phyloP scores from a whole-genome alignment of 2,888 invertebrate species.

The Leptinotarsa tumamoca region DNA sequence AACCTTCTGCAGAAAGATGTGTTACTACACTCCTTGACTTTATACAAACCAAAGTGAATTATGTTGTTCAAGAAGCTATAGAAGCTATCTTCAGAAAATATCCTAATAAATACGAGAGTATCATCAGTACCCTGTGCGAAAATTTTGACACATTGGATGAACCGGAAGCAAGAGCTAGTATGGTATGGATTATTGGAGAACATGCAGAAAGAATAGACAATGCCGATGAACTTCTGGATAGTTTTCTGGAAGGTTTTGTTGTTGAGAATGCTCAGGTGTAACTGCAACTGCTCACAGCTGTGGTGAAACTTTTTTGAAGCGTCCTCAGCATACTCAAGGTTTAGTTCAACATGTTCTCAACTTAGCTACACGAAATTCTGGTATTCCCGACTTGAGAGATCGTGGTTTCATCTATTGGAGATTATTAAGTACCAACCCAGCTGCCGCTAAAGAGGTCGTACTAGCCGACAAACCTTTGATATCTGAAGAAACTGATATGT shows the following conservation, averaged over 20 bases:
- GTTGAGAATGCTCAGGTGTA: conserved; percentile 71
- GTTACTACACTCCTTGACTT: conserved; percentile 97
- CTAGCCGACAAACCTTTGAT: conserved; percentile 98
- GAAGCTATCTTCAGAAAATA: conserved; percentile 97
- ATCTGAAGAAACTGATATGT: conserved; percentile 97
- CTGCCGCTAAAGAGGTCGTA: conserved; percentile 98
- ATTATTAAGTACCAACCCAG: conserved; percentile 97
- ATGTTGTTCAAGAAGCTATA: conserved; percentile 99
- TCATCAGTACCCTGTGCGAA: conserved; percentile 98
- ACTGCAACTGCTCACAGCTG: conserved; percentile 95
- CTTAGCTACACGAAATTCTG: conserved; percentile 91
- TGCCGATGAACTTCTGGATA: conserved; percentile 97
- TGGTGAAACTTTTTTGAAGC: conserved; percentile 97
- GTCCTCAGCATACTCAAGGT: conserved; percentile 98
- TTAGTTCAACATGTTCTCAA: conserved; percentile 96
- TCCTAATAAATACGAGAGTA: conserved; percentile 91
- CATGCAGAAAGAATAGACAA: conserved; percentile 99
- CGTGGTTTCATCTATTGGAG: conserved; percentile 99
- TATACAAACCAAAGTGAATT: conserved; percentile 99
- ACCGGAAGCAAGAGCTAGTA: conserved; percentile 97
- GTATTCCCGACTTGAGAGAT: conserved; percentile 98
- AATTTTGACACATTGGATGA: conserved; percentile 98
- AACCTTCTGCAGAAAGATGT: conserved; percentile 97
- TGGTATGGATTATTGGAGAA: conserved; percentile 97
- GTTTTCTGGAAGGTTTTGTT: conserved; percentile 87